Conservation (phyloP, 2,797 vertebrate species). For the Girardinus metallicus region DNA sequence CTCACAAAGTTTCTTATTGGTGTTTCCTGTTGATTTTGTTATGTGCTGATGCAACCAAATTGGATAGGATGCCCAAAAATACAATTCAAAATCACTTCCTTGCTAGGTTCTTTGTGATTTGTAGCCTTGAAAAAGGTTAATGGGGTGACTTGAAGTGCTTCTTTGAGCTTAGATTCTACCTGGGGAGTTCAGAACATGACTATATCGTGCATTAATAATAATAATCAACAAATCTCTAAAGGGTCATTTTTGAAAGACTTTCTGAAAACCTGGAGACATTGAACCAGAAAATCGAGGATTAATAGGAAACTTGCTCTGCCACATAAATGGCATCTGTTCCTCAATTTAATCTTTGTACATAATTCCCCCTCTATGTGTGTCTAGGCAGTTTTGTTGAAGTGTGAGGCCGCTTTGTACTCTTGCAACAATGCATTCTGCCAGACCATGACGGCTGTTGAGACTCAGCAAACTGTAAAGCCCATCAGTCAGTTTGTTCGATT, state of each 20-base stretch:
- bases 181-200: neutral
- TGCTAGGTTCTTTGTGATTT: neutral
- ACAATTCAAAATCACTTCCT: neutral
- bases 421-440: constrained; percentile 7
- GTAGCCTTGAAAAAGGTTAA: neutral
- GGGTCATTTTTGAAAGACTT: neutral
- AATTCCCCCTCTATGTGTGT: neutral
- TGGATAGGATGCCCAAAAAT: neutral
- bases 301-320: neutral
- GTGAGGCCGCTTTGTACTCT: neutral
- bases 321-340: neutral
- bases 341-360: neutral
- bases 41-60: neutral
- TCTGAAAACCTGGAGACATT: neutral
- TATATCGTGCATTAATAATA: neutral
- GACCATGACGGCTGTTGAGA: constrained; percentile 5
- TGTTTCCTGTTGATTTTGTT: neutral
- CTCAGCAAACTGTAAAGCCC: constrained; percentile 10
- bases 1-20: neutral
- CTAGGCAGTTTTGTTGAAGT: neutral
- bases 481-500: constrained; percentile 8
- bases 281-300: neutral
- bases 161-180: neutral
- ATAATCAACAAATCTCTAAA: neutral
- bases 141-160: neutral